These are phyloP conservation scores for Dasypus novemcinctus DNA, from an alignment of 2,113 vertebrate genomes.

Conservation along the genomic window DNA sequence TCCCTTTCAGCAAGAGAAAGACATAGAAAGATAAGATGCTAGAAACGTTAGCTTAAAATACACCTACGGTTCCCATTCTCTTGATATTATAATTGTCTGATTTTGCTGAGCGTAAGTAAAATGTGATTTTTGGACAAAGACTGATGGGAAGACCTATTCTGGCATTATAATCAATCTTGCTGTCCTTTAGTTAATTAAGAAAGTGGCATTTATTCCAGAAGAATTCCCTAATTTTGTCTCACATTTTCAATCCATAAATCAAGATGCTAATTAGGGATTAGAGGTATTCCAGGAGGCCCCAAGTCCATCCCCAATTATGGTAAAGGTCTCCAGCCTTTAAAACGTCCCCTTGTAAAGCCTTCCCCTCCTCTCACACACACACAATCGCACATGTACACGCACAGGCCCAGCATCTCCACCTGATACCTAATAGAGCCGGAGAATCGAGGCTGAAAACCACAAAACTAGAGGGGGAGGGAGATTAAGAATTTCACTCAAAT, in stretches of 20 bases:
- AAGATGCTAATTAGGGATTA: slow-evolving; percentile 64
- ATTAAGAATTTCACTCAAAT: not conserved
- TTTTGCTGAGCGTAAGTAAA: slow-evolving; percentile 55
- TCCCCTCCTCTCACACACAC: not conserved
- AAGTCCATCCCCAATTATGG: slow-evolving; percentile 9
- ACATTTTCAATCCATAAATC: slow-evolving; percentile 57
- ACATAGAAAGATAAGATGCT: slow-evolving; percentile 55
- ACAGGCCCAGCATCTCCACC: not conserved
- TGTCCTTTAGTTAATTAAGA: slow-evolving; percentile 73
- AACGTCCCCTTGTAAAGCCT: not conserved
- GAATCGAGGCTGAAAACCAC: not conserved
- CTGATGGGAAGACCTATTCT: slow-evolving; percentile 47
- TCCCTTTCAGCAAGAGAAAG: slow-evolving; percentile 52
- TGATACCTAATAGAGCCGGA: not conserved
- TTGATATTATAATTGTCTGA: slow-evolving; percentile 32
- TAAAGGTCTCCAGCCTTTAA: slow-evolving; percentile 28
- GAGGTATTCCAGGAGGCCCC: slow-evolving; percentile 25
- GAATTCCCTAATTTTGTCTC: slow-evolving; percentile 46
- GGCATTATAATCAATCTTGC: slow-evolving; percentile 57
- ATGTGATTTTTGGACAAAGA: slow-evolving; percentile 55
- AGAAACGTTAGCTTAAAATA: slow-evolving; percentile 35
- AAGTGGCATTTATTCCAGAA: slow-evolving; percentile 62
- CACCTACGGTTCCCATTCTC: not conserved
- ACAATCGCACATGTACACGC: not conserved
- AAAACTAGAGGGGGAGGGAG: not conserved